These are phyloP conservation scores for Ophion costatus DNA, from an alignment of 2,888 invertebrate species.

Conservation along the genomic window DNA sequence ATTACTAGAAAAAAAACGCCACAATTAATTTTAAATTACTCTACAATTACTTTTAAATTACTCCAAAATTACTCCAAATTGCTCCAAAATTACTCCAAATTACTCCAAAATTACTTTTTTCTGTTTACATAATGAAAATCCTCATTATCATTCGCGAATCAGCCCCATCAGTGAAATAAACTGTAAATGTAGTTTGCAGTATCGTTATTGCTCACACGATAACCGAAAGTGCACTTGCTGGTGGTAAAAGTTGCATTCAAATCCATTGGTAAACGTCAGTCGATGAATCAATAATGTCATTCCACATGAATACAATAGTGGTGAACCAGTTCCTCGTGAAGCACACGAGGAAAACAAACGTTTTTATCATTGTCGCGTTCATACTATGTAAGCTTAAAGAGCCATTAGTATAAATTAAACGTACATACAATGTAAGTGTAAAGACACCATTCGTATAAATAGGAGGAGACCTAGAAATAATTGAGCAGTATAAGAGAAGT, in stretches of 20 bases:
- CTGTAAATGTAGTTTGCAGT: not conserved
- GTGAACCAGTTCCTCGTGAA: conserved; percentile 13
- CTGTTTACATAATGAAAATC: not conserved
- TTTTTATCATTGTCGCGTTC: not conserved
- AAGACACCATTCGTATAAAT: not conserved
- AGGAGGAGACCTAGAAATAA: not conserved
- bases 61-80: too few species aligned
- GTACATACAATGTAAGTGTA: too few species aligned
- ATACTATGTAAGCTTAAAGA: conserved; percentile 4
- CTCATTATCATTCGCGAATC: not conserved
- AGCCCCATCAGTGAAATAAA: not conserved
- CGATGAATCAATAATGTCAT: not conserved
- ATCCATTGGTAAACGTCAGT: not conserved
- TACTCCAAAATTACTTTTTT: not conserved
- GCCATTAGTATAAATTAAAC: not conserved
- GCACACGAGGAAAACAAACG: conserved; percentile 17
- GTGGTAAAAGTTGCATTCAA: not conserved
- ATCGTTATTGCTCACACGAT: not conserved
- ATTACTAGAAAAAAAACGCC: too few species aligned
- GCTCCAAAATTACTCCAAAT: not conserved
- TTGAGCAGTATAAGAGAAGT: conserved; percentile 27
- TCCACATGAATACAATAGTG: not conserved
- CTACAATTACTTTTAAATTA: too few species aligned
- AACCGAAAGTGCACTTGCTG: not conserved
- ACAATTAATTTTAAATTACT: too few species aligned